Evolutionary conservation across 2,797 vertebrate genomes (phyloP), one percentile per base, ranked within the genome.

Genomic region (Salarias fasciatus): DNA sequence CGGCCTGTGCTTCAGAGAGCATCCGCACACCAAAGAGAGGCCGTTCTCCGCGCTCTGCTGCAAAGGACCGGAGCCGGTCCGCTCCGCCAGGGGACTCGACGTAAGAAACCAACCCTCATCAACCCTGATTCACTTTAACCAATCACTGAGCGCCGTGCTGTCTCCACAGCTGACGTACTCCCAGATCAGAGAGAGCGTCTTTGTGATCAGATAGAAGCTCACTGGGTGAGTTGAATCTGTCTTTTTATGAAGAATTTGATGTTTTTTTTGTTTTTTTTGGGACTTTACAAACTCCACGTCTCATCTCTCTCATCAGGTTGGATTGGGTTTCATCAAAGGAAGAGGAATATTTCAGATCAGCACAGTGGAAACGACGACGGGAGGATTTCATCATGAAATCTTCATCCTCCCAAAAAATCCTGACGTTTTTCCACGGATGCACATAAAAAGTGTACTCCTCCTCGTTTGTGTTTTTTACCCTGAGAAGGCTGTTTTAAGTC

Each of bases 21-120:
- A 92, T 53, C 69, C 85, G 2, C 14, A 45, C 41, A 92, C 87
- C 0, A 82, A 81, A 47, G 60, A 90, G 28, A 83, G 88, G 51
- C 92, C 92, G 6, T 91, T 93, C 44, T 84, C 82, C 0, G 2
- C 86, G 11, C 89, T 92, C 3, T 89, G 79, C 65, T 85, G 88
- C 53, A 55, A 37, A 0, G 84, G 69, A 10, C 37, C 48, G 1
- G 72, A 88, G 61, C 79, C 83, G 0, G 14, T 79, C 28, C 63
- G 56, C 0, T 55, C 67, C 5, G 87, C 90, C 29, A 68, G 86
- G 62, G 77, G 15, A 35, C 63, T 79, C 8, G 12, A 72, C 40
- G 88, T 90, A 64, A 67, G 82, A 71, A 6, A 1, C 0, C 4
- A 31, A 30, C 30, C 30, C 8, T 8, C 4, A n/a, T n/a, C n/a